Evolutionary conservation across 92 coral and sea anemone genomes (phyloP), one percentile per base, ranked within the genome.

Genomic region (Porites lobata): DNA sequence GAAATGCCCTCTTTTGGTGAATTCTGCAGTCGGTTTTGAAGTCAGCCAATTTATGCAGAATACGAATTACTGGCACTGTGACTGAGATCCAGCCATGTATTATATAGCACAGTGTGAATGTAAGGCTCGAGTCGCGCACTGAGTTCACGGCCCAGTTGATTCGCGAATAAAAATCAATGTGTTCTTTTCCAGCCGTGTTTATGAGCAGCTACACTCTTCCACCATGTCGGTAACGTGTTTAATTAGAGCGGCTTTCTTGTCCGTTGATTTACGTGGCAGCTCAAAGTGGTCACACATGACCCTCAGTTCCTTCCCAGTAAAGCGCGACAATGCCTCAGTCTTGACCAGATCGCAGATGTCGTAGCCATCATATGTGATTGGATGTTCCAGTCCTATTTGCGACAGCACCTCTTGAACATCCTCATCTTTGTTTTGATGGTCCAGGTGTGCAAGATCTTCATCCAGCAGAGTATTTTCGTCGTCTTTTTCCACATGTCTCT

Each of bases 351-450:
- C 66, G 59, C 86, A 82, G 50, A 82, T 50, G 29, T 82, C 78
- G 26, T 71, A 83, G 15, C 69, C 79, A 68, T 69, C 64, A 71
- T 71, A 66, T 11, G 76, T 80, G 56, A 32, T 80, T 3, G 84
- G 84, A 79, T 79, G 84, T 72, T 79, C 72, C 84, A 79, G 20
- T 79, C 72, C 84, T 79, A 79, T 79, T 79, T 79, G 84, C 24
- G 84, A 79, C 72, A 79, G 84, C 51, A 79, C 69, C 53, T 79
- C 84, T 63, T 79, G 84, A 38, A 79, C 52, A 59, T 78, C 47
- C 50, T 78, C 82, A 47, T 78, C 80, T 59, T 8, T 75, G 62
- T 52, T 52, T 19, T 64, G 57, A 0, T 52, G 57, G 10, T 52
- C 57, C 57, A 52, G 57, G 57, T 52, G 20, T 64, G 62, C 62